phyloP scores from a whole-genome alignment of 2,888 invertebrate species.

The Nomada lathburiana region DNA sequence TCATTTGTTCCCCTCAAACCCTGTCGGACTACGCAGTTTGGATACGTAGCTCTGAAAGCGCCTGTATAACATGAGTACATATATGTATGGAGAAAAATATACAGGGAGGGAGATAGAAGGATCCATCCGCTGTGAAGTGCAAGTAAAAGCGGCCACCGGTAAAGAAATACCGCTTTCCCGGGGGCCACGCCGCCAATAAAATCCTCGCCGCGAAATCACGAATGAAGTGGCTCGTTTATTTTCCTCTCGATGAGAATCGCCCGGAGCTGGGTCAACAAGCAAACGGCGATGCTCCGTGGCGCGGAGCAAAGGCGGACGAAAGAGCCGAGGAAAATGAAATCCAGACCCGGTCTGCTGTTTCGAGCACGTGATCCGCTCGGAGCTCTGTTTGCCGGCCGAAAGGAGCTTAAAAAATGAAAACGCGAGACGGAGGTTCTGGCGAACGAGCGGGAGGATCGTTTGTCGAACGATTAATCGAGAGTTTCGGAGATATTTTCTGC shows the following conservation, averaged over 20 bases:
- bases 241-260: constrained; percentile 68
- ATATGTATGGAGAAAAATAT: background rate
- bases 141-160: constrained; percentile 27
- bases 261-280: constrained; percentile 68
- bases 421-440: constrained; percentile 21
- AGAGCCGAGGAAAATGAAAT: constrained; percentile 64
- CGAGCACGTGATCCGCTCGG: constrained; percentile 31
- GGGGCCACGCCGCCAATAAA: constrained; percentile 61
- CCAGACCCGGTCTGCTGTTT: constrained; percentile 37
- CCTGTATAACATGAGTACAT: background rate
- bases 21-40: no score
- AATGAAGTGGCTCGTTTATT: constrained; percentile 70
- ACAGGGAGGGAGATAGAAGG: background rate
- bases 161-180: constrained; percentile 38
- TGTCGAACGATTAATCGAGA: constrained; percentile 6
- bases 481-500: background rate
- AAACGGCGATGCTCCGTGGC: constrained; percentile 46
- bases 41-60: no score
- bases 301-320: constrained; percentile 46
- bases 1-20: no score
- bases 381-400: constrained; percentile 37
- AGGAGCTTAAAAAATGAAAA: constrained; percentile 55
- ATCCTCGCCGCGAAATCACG: constrained; percentile 66
- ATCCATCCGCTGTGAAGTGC: background rate
- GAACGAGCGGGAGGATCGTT: background rate